phyloP scores from a whole-genome alignment of 2,113 vertebrate genomes.

The Gambusia affinis region DNA sequence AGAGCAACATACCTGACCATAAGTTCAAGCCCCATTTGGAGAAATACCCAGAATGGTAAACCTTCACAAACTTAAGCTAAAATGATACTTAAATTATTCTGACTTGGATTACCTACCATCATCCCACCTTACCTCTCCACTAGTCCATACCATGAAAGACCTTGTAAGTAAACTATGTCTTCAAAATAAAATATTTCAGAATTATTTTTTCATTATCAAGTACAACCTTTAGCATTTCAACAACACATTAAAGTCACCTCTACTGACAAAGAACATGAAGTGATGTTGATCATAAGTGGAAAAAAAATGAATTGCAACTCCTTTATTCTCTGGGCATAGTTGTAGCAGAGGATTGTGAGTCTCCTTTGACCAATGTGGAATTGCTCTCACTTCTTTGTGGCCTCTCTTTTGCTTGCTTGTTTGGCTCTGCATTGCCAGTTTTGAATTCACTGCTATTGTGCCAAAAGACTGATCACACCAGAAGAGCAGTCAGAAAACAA shows the following conservation, averaged over 20 bases:
- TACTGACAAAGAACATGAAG: neutral
- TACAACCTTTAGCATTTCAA: neutral
- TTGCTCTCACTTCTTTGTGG: neutral
- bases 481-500: slow-evolving; percentile 10
- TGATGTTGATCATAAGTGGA: slow-evolving; percentile 4
- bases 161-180: too few species aligned
- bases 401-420: neutral
- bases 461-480: neutral
- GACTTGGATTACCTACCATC: too few species aligned
- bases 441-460: neutral
- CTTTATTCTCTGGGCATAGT: slow-evolving; percentile 19
- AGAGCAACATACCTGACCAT: too few species aligned
- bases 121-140: too few species aligned
- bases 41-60: too few species aligned
- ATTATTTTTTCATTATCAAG: too few species aligned
- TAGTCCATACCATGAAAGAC: too few species aligned
- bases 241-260: neutral
- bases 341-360: neutral
- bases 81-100: too few species aligned
- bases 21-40: too few species aligned
- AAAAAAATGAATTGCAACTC: slow-evolving; percentile 37
- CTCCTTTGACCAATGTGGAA: neutral
- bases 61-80: too few species aligned
- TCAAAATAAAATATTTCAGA: too few species aligned
- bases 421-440: neutral